Evolutionary conservation across 2,113 vertebrate genomes (phyloP).

Genomic region (Corythaeola cristata): DNA sequence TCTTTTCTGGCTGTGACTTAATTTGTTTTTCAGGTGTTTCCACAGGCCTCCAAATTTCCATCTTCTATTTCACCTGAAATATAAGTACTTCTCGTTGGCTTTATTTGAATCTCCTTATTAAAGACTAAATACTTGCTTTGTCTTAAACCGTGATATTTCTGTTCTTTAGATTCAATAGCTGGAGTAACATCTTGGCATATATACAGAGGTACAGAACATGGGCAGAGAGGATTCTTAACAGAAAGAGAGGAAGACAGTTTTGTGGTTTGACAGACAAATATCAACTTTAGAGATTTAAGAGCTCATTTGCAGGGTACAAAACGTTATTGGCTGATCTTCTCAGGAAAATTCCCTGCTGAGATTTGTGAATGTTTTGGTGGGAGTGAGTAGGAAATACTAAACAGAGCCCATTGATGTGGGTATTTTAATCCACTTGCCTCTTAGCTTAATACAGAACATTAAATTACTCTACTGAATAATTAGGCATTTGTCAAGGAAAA

Average conservation of each 20-base stretch:
- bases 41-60: background rate
- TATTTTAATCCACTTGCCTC: background rate
- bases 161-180: background rate
- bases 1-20: background rate
- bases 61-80: background rate
- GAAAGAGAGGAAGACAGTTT: background rate
- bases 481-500: constrained; percentile 38
- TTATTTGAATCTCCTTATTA: background rate
- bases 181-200: background rate
- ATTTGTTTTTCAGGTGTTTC: background rate
- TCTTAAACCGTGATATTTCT: background rate
- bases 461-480: constrained; percentile 36
- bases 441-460: constrained; percentile 35
- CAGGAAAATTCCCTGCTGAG: constrained; percentile 7
- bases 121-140: background rate
- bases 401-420: background rate
- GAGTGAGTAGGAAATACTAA: background rate
- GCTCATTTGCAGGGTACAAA: background rate
- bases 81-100: background rate
- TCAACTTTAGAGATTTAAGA: background rate
- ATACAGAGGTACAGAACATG: background rate
- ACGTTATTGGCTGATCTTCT: background rate
- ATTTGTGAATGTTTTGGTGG: background rate
- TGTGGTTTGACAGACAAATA: background rate
- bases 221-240: background rate